These are phyloP conservation scores for Drosophila infuscata DNA, from an alignment of 2,888 invertebrate species.

Conservation along the genomic window DNA sequence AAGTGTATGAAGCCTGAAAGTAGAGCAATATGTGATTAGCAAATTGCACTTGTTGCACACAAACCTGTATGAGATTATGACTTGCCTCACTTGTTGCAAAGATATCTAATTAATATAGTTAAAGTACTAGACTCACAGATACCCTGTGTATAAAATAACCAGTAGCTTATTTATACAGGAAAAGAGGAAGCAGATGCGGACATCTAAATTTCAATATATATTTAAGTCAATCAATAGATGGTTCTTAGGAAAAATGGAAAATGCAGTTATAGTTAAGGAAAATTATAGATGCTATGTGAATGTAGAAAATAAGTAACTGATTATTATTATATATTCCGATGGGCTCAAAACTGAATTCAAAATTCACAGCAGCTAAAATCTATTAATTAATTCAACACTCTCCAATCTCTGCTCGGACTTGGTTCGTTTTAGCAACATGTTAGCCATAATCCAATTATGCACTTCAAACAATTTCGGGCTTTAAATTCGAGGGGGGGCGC, in stretches of 20 bases:
- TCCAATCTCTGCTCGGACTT: neutral
- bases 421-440: neutral
- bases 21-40: neutral
- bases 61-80: neutral
- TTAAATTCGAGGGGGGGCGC: neutral
- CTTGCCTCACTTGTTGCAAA: neutral
- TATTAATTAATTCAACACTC: neutral
- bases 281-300: neutral
- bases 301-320: neutral
- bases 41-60: neutral
- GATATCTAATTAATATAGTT: neutral
- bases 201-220: neutral
- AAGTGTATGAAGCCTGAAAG: neutral
- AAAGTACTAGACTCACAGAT: neutral
- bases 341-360: too few species aligned
- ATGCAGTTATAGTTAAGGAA: neutral
- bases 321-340: too few species aligned
- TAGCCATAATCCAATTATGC: slow-evolving; percentile 6
- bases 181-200: neutral
- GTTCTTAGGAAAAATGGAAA: neutral
- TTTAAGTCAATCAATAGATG: neutral
- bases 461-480: slow-evolving; percentile 6
- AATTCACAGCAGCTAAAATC: neutral
- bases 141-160: neutral
- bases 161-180: neutral